Evolutionary conservation across 2,797 vertebrate species (phyloP).

Genomic region (Liasis olivaceus): DNA sequence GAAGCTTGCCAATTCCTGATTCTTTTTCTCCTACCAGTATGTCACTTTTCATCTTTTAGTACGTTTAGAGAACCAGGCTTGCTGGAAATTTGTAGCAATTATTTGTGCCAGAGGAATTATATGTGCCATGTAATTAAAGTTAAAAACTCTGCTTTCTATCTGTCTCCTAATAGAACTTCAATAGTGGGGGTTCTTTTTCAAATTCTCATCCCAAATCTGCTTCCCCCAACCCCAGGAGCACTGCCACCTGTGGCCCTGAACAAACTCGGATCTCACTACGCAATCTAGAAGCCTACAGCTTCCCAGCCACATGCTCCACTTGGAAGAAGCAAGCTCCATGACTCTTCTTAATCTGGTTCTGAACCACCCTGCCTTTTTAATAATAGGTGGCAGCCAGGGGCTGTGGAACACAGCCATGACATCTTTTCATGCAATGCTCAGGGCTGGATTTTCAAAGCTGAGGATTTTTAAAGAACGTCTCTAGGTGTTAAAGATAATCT

Average conservation of each 20-base stretch:
- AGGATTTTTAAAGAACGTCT: not conserved
- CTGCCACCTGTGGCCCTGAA: not conserved
- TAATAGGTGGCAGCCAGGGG: not conserved
- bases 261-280: not conserved
- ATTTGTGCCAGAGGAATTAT: constrained; percentile 7
- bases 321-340: not conserved
- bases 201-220: not conserved
- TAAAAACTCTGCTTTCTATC: not conserved
- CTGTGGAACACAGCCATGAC: no score
- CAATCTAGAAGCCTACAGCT: not conserved
- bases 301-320: not conserved
- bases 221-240: not conserved
- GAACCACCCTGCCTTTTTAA: not conserved
- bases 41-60: not conserved
- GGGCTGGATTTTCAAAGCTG: not conserved
- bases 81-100: constrained; percentile 12
- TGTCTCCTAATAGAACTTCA: not conserved
- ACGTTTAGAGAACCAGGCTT: not conserved
- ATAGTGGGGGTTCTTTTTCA: not conserved
- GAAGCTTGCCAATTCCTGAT: not conserved
- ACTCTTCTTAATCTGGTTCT: not conserved
- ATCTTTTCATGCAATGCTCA: no score
- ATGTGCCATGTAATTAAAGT: not conserved
- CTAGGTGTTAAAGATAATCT: not conserved
- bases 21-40: not conserved